Conservation (phyloP, 2,888 invertebrate genomes). For the Pseudeuparius sepicola region DNA sequence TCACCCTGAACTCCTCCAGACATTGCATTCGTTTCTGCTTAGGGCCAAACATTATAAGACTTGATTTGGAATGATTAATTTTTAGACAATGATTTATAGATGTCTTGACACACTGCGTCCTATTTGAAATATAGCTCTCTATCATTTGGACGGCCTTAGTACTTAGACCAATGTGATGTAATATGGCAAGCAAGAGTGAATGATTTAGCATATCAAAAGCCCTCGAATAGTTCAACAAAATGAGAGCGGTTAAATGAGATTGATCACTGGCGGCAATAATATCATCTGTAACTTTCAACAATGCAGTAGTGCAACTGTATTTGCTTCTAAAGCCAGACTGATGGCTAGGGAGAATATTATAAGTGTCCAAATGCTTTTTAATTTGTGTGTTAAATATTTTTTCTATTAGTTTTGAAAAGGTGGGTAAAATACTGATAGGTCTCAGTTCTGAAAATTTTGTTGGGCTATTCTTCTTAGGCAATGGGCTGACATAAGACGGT, state of each 20-base stretch:
- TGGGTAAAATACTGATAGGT: slow-evolving; percentile 3
- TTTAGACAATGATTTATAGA: no score
- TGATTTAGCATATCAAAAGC: slow-evolving; percentile 28
- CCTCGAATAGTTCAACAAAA: slow-evolving; percentile 26
- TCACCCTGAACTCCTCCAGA: no score
- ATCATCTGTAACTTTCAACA: slow-evolving; percentile 6
- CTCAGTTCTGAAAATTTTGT: slow-evolving; percentile 4
- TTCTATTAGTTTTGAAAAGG: slow-evolving; percentile 8
- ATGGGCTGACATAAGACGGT: neutral
- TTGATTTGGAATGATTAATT: no score
- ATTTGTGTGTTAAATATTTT: slow-evolving; percentile 5
- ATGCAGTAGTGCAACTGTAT: slow-evolving; percentile 7
- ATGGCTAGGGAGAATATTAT: slow-evolving; percentile 4
- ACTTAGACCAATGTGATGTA: no score
- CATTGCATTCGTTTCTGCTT: no score
- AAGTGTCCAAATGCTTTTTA: slow-evolving; percentile 2
- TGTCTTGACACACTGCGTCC: no score
- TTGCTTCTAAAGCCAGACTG: slow-evolving; percentile 8
- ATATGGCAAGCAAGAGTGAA: slow-evolving; percentile 19
- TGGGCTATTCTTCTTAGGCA: slow-evolving; percentile 7
- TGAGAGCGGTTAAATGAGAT: slow-evolving; percentile 19
- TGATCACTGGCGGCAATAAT: slow-evolving; percentile 17
- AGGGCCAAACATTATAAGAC: no score
- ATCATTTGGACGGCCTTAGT: no score
- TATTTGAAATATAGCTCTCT: no score